Conservation (phyloP, 1,140 invertebrate genomes). For the Procambarus virginalis region DNA sequence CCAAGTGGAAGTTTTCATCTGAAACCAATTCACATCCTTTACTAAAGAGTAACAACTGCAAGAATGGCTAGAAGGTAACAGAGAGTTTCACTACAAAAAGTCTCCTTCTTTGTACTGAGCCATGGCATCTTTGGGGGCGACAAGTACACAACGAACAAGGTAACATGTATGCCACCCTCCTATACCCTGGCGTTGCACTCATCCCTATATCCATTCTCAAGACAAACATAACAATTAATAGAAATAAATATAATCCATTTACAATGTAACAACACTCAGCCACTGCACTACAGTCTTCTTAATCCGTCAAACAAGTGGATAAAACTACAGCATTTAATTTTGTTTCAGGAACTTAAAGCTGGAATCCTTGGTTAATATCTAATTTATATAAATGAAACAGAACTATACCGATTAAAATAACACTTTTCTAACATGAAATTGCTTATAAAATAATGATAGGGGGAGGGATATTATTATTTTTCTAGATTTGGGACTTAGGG, state of each 20-base stretch:
- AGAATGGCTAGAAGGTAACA: conserved; percentile 4
- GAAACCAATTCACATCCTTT: background rate
- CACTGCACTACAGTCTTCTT: conserved; percentile 57
- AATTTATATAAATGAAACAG: conserved; percentile 43
- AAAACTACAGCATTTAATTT: conserved; percentile 46
- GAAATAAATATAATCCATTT: conserved; percentile 67
- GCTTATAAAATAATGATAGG: conserved; percentile 39
- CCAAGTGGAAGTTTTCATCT: background rate
- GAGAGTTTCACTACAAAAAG: conserved; percentile 57
- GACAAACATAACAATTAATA: conserved; percentile 68
- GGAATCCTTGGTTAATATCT: conserved; percentile 64
- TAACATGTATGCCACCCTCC: conserved; percentile 28
- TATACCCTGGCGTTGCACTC: conserved; percentile 31
- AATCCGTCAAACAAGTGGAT: conserved; percentile 49
- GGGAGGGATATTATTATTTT: conserved; percentile 8
- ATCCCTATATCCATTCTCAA: conserved; percentile 55
- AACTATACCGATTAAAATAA: conserved; percentile 49
- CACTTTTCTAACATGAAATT: conserved; percentile 44
- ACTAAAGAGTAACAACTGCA: background rate
- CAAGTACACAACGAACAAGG: conserved; percentile 45
- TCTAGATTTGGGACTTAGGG: conserved; percentile 26
- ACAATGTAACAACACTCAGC: conserved; percentile 66
- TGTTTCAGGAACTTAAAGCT: conserved; percentile 63
- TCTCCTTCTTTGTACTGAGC: conserved; percentile 60
- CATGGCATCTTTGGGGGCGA: conserved; percentile 42